These are phyloP conservation scores for Pollimyrus isidori DNA, from an alignment of 2,113 vertebrate genomes.

Conservation along the genomic window DNA sequence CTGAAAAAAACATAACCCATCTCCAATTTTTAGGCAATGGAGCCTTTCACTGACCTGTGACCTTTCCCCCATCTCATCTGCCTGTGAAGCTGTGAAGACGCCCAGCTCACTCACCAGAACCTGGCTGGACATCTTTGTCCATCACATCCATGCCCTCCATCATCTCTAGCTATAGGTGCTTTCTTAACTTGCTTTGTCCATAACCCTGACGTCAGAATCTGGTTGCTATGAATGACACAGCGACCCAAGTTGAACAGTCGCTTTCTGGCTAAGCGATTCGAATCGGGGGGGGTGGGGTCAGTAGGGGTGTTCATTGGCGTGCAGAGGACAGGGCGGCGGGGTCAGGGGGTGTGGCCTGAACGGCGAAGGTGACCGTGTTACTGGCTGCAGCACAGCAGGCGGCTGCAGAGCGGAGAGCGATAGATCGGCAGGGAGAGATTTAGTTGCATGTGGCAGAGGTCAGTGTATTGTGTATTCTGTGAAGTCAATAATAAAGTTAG, in stretches of 20 bases:
- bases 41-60: not conserved
- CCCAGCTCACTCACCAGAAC: not conserved
- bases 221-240: not conserved
- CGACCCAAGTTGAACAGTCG: not conserved
- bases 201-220: not conserved
- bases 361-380: conserved; percentile 63
- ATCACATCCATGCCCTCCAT: not conserved
- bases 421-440: conserved; percentile 92
- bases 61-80: not conserved
- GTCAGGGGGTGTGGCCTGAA: conserved; percentile 25
- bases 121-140: not conserved
- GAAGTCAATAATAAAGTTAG: conserved; percentile 99
- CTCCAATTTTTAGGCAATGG: not conserved
- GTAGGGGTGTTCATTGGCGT: not conserved
- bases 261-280: not conserved
- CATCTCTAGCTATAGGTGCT: not conserved
- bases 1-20: not conserved
- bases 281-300: not conserved
- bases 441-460: conserved; percentile 97
- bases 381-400: conserved; percentile 68
- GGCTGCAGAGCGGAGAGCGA: conserved; percentile 78
- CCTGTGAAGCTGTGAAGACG: not conserved
- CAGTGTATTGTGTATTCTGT: conserved; percentile 99
- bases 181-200: not conserved
- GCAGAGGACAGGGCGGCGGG: not conserved